phyloP scores from a whole-genome alignment of 2,113 vertebrate species.

The Leptobrachium leishanense region DNA sequence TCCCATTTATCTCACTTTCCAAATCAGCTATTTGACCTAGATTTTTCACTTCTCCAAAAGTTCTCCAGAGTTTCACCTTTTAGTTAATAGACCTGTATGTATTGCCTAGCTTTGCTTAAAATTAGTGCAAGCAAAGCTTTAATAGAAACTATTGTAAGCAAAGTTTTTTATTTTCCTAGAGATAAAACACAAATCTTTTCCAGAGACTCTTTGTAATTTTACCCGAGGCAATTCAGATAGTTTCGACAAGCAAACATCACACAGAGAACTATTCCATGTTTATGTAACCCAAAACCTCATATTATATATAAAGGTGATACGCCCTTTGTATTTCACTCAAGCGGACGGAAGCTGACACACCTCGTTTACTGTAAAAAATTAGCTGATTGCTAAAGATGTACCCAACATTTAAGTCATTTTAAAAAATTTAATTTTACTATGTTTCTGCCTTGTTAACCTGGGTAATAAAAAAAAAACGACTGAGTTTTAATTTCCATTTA shows the following conservation, averaged over 20 bases:
- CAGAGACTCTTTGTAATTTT: slow-evolving; percentile 40
- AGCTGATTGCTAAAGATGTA: slow-evolving; percentile 38
- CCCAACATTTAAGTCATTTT: slow-evolving; percentile 12
- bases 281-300: slow-evolving; percentile 48
- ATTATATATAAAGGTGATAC: slow-evolving; percentile 49
- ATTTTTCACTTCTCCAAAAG: too few species aligned
- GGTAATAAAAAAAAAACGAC: too few species aligned
- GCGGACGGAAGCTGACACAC: slow-evolving; percentile 44
- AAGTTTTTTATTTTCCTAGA: slow-evolving; percentile 42
- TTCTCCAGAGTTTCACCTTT: too few species aligned
- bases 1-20: too few species aligned
- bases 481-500: too few species aligned
- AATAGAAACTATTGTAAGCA: slow-evolving; percentile 29
- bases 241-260: slow-evolving; percentile 48
- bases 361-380: slow-evolving; percentile 36
- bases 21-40: too few species aligned
- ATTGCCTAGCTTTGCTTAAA: too few species aligned
- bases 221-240: slow-evolving; percentile 47
- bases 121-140: slow-evolving; percentile 3
- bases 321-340: slow-evolving; percentile 46
- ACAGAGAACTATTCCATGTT: slow-evolving; percentile 41
- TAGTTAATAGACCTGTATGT: too few species aligned
- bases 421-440: not conserved
- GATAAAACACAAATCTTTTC: slow-evolving; percentile 34
- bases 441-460: not conserved